These are phyloP conservation scores for Chelidonichthys spinosus DNA, from an alignment of 2,797 vertebrate species.

Conservation along the genomic window DNA sequence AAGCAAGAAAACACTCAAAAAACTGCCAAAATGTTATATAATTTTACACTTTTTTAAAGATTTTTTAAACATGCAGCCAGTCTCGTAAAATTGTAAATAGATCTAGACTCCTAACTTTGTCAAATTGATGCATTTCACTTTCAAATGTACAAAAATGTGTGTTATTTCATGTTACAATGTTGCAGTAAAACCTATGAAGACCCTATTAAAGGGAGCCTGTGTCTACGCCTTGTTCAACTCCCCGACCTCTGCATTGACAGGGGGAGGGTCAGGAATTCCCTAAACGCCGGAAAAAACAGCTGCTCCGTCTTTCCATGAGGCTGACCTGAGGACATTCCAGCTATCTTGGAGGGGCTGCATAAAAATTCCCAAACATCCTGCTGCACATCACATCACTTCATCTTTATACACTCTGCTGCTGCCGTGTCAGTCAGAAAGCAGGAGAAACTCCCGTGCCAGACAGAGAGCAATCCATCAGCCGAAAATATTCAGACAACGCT, in stretches of 20 bases:
- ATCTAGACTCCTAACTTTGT: too few species aligned
- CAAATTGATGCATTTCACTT: too few species aligned
- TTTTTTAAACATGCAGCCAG: too few species aligned
- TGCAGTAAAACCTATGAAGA: neutral
- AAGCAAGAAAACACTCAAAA: too few species aligned
- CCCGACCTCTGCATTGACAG: conserved; percentile 41
- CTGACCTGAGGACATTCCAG: conserved; percentile 59
- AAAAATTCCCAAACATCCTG: conserved; percentile 64
- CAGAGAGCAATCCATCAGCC: conserved; percentile 50
- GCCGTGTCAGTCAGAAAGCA: conserved; percentile 33
- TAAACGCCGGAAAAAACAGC: conserved; percentile 69
- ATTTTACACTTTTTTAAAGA: too few species aligned
- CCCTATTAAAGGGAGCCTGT: conserved; percentile 21
- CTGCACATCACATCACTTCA: conserved; percentile 41
- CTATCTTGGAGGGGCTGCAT: conserved; percentile 53
- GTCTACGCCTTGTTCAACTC: conserved; percentile 35
- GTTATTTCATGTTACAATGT: too few species aligned
- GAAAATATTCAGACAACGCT: conserved; percentile 54
- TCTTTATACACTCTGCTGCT: conserved; percentile 26
- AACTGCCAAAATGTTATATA: too few species aligned
- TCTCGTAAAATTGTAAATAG: too few species aligned
- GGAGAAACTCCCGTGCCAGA: conserved; percentile 32
- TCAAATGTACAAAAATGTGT: too few species aligned
- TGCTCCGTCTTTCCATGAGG: conserved; percentile 62
- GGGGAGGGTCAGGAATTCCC: conserved; percentile 56